Percentiles rank a stretch among this genome's conserved stretches.
Conservation (phyloP, 2,113 vertebrate genomes). For the Malurus elegans region DNA sequence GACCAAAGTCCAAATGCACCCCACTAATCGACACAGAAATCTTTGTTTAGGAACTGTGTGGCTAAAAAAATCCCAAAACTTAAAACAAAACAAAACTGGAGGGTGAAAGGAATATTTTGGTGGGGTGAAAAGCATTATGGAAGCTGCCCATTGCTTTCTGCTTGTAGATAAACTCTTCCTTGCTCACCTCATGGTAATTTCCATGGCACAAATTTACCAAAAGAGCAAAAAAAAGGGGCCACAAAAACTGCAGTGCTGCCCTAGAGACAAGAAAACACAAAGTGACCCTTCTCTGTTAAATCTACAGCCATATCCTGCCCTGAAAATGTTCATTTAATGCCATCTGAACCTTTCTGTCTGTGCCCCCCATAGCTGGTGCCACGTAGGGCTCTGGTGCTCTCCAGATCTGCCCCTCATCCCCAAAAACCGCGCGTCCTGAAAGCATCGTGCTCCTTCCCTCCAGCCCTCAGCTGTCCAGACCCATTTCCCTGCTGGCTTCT, state of each 20-base stretch:
- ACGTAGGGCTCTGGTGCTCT: accelerated
- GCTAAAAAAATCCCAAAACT: background rate
- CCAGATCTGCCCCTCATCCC: background rate
- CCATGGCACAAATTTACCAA: accelerated
- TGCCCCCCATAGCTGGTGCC: accelerated
- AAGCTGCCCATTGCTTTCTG: background rate
- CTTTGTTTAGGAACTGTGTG: background rate
- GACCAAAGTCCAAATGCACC: constrained; percentile 26
- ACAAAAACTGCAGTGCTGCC: accelerated
- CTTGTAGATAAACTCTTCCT: background rate
- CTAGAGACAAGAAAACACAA: background rate
- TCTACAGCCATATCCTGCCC: accelerated
- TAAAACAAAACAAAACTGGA: background rate
- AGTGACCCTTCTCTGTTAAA: accelerated
- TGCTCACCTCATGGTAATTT: too few species aligned
- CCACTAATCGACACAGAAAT: constrained; percentile 17
- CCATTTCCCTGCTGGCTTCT: background rate
- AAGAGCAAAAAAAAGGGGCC: background rate
- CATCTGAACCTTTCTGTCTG: accelerated
- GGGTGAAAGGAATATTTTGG: background rate
- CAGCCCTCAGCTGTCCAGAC: background rate
- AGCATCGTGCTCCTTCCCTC: accelerated
- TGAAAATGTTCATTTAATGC: background rate
- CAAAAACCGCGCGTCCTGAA: accelerated
- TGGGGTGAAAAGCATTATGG: background rate